These are phyloP conservation scores for Formicarius rufipectus DNA, from an alignment of 2,113 vertebrate species.

Conservation along the genomic window DNA sequence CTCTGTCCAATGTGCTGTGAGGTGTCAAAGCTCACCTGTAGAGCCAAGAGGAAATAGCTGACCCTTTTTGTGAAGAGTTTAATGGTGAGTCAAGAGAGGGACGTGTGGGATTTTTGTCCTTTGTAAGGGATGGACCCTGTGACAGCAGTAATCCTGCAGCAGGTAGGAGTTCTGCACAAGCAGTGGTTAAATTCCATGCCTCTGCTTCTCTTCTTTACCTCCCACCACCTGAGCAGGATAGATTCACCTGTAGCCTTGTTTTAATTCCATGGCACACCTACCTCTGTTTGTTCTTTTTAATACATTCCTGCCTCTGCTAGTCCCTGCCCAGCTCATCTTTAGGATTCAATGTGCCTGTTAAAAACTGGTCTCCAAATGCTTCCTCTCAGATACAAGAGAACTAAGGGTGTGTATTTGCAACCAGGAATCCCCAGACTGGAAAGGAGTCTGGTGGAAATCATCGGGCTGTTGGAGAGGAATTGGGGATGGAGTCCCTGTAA, in stretches of 20 bases:
- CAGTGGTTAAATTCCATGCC: not conserved
- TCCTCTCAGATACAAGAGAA: not conserved
- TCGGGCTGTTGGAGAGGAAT: not conserved
- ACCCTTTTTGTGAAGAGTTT: not conserved
- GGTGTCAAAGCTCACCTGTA: fast-evolving
- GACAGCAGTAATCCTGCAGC: fast-evolving
- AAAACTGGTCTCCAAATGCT: not conserved
- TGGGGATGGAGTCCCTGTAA: not conserved
- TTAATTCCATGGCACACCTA: not conserved
- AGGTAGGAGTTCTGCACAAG: not conserved
- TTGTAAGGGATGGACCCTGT: fast-evolving
- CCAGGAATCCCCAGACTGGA: not conserved
- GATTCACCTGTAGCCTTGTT: not conserved
- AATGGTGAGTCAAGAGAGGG: not conserved
- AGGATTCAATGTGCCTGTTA: fast-evolving
- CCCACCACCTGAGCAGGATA: not conserved
- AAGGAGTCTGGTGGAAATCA: not conserved
- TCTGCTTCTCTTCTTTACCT: not conserved
- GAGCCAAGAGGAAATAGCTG: not conserved
- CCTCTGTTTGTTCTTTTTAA: fast-evolving
- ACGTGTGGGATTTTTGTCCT: not conserved
- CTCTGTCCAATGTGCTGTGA: not conserved
- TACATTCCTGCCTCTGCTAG: not conserved
- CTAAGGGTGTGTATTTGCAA: not conserved
- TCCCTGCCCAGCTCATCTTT: not conserved